Percentiles rank a stretch among this genome's conserved stretches.
Evolutionary conservation across 2,888 invertebrate genomes (phyloP).

Genomic region (Pammene aurita): DNA sequence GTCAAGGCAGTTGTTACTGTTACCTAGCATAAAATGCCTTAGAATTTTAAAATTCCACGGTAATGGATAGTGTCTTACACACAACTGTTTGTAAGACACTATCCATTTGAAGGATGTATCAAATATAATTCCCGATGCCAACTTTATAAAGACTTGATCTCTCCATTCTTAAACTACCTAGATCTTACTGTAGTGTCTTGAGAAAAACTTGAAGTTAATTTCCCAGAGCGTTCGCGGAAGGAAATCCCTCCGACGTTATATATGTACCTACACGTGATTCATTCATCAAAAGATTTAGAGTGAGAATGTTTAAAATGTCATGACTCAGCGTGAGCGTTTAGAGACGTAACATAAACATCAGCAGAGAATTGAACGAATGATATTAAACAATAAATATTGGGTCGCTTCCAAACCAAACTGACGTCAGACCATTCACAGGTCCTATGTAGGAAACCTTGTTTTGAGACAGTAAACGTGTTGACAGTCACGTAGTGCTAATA

Average conservation of each 20-base stretch:
- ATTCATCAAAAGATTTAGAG: neutral
- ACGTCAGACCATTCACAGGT: constrained; percentile 31
- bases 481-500: constrained; percentile 30
- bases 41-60: neutral
- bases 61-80: too few relatives aligned
- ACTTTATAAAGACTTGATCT: too few relatives aligned
- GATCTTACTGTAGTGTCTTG: too few relatives aligned
- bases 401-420: constrained; percentile 22
- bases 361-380: constrained; percentile 4
- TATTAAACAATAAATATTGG: constrained; percentile 28
- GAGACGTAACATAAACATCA: constrained; percentile 5
- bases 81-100: too few relatives aligned
- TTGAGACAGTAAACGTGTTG: constrained; percentile 20
- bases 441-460: constrained; percentile 18
- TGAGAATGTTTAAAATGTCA: neutral
- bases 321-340: neutral
- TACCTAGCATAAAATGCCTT: neutral
- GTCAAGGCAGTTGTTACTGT: neutral
- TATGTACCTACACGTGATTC: neutral
- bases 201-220: neutral
- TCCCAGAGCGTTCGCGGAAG: neutral
- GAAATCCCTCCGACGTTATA: neutral
- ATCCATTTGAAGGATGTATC: too few relatives aligned
- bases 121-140: too few relatives aligned
- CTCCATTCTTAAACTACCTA: too few relatives aligned